Evolutionary conservation across 2,888 invertebrate species (phyloP), one percentile per base, ranked within the genome.

Genomic region (Heliconius charithonia): DNA sequence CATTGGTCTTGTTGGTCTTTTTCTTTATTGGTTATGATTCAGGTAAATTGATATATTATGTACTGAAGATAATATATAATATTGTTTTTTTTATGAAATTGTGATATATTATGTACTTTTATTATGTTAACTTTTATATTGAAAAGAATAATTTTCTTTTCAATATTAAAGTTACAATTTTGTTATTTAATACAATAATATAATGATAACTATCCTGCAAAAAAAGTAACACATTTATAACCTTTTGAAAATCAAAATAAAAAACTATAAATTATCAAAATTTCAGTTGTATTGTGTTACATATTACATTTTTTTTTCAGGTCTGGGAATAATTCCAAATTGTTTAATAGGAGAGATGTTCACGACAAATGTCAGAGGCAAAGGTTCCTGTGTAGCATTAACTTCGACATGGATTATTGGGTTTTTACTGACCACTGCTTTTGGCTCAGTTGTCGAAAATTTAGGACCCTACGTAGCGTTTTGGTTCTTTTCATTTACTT

Each of bases 381-480:
- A 83, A 19, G 85, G 85, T 2, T 82, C 85, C 2, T 80, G 84
- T 13, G 56, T 86, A 3, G 80, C 83, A 0, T 29, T 82, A 19
- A 81, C 83, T 1, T n/a, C 79, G 1, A 75, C 82, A 0, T 85
- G 84, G 83, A 12, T 82, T 1, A 77, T 82, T 32, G 83, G 84
- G 1, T 86, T 85, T 69, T 73, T 59, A 0, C 79, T 85, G 1
- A 77, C 84, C 0, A 82, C 83, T 0, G 75, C 78, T 10, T 85
- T 86, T 62, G 85, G 84, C 1, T 75, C 77, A 59, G 76, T 83
- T 51, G 75, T 85, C 41, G 83, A 82, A 0, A 86, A 89, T 0
- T 91, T 96, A n/a, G 97, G 97, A 12, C 91, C 92, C 22, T 95
- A 95, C 83, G 93, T 94, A 51, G 95, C 96, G 0, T 97, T 97